phyloP scores from a whole-genome alignment of 2,113 vertebrate genomes.

The Progne subis region DNA sequence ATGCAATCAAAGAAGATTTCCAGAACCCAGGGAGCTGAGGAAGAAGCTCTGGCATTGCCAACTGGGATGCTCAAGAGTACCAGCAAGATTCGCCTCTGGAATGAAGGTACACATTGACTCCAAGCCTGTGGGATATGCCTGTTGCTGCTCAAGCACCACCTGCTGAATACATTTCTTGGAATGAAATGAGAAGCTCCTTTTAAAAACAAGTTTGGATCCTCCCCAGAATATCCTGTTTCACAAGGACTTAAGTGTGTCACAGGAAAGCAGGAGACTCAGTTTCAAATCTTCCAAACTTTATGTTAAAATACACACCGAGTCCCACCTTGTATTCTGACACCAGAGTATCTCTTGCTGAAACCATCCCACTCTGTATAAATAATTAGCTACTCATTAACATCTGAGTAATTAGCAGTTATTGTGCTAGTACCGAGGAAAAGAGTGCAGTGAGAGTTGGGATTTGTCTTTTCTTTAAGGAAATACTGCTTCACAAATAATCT shows the following conservation, averaged over 20 bases:
- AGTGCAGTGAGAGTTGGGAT: background rate
- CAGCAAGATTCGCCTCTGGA: background rate
- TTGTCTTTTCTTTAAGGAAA: background rate
- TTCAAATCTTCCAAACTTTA: background rate
- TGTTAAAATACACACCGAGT: background rate
- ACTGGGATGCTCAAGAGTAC: background rate
- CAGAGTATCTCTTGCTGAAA: background rate
- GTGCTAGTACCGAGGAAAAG: background rate
- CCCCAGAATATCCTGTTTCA: background rate
- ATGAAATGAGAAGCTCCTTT: background rate
- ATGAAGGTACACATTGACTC: background rate
- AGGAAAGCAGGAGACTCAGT: background rate
- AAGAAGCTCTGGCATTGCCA: background rate
- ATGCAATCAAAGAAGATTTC: background rate
- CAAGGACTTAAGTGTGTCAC: background rate
- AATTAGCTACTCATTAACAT: background rate
- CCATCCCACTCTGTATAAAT: background rate
- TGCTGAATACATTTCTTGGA: background rate
- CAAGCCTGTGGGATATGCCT: background rate
- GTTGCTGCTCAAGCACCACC: background rate
- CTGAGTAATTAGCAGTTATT: background rate
- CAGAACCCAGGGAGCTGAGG: background rate
- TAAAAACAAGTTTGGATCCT: background rate
- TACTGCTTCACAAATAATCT: background rate
- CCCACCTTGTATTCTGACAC: background rate